Percentiles rank a stretch among this genome's conserved stretches.
These are phyloP conservation scores for Drosophila ohnishii DNA, from an alignment of 1,140 invertebrate species.

Conservation along the genomic window DNA sequence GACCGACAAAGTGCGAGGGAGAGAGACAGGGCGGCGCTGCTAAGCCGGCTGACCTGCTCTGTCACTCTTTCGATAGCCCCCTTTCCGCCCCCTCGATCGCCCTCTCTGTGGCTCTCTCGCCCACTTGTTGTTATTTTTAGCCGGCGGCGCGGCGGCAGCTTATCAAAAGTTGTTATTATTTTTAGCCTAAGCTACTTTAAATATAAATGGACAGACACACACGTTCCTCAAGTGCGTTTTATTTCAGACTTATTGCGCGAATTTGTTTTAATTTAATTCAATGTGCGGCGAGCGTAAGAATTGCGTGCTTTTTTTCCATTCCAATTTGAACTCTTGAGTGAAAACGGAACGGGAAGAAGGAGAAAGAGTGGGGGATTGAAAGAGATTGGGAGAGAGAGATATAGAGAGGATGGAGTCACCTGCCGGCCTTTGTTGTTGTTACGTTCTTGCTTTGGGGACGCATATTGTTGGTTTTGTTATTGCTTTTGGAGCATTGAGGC, in stretches of 20 bases:
- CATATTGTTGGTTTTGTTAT: constrained; percentile 27
- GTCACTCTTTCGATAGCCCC: constrained; percentile 23
- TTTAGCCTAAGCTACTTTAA: constrained; percentile 65
- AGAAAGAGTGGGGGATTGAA: constrained; percentile 1
- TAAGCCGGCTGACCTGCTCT: constrained; percentile 44
- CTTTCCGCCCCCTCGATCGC: background rate
- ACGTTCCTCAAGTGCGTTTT: constrained; percentile 46
- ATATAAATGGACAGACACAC: constrained; percentile 38
- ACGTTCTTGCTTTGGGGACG: constrained; percentile 28
- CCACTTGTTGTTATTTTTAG: constrained; percentile 53
- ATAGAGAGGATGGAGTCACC: constrained; percentile 16
- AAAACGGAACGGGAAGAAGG: background rate
- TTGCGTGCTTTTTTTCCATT: constrained; percentile 33
- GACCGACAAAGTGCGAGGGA: constrained; percentile 27
- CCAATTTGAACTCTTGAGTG: constrained; percentile 11
- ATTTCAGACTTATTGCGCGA: constrained; percentile 58
- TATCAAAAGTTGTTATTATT: constrained; percentile 68
- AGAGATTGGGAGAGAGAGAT: background rate
- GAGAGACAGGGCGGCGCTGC: constrained; percentile 9
- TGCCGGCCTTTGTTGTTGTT: constrained; percentile 46
- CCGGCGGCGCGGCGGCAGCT: constrained; percentile 63
- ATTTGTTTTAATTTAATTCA: constrained; percentile 76
- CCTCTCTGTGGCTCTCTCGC: constrained; percentile 37
- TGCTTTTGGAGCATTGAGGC: constrained; percentile 65
- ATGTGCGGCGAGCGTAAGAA: constrained; percentile 40